Conservation (phyloP, 2,797 vertebrate genomes). For the Ctenochaetus hawaiiensis region DNA sequence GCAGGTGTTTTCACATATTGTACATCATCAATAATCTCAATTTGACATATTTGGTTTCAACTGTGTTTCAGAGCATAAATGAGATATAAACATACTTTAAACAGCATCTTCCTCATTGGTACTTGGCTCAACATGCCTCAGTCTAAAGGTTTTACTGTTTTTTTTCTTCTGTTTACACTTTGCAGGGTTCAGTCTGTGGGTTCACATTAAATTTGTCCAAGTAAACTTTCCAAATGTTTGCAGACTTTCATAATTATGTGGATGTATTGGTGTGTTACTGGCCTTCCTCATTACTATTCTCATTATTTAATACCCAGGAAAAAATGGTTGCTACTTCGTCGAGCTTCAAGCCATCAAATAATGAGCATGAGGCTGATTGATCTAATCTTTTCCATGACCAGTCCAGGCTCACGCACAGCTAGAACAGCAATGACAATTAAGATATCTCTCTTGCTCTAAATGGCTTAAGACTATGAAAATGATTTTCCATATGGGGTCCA, state of each 20-base stretch:
- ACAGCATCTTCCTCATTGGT: neutral
- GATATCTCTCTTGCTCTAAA: slow-evolving; percentile 45
- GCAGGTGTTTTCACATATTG: neutral
- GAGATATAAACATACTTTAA: neutral
- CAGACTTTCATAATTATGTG: slow-evolving; percentile 8
- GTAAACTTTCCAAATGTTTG: neutral
- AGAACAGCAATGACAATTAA: slow-evolving; percentile 36
- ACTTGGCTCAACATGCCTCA: neutral
- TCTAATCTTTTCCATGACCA: slow-evolving; percentile 38
- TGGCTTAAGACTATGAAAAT: slow-evolving; percentile 47
- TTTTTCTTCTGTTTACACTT: no score
- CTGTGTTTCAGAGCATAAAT: neutral
- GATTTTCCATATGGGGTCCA: slow-evolving; percentile 58
- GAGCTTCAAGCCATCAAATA: slow-evolving; percentile 13
- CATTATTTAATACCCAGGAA: neutral
- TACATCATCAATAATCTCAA: neutral
- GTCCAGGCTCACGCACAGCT: slow-evolving; percentile 41
- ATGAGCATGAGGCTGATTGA: slow-evolving; percentile 53
- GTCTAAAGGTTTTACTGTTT: no score
- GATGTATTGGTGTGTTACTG: neutral
- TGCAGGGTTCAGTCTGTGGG: no score
- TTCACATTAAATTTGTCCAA: no score
- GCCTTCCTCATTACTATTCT: neutral
- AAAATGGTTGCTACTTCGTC: slow-evolving; percentile 8
- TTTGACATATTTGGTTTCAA: neutral